Evolutionary conservation across 2,888 invertebrate species (phyloP).

Genomic region (Rhagonycha lutea): DNA sequence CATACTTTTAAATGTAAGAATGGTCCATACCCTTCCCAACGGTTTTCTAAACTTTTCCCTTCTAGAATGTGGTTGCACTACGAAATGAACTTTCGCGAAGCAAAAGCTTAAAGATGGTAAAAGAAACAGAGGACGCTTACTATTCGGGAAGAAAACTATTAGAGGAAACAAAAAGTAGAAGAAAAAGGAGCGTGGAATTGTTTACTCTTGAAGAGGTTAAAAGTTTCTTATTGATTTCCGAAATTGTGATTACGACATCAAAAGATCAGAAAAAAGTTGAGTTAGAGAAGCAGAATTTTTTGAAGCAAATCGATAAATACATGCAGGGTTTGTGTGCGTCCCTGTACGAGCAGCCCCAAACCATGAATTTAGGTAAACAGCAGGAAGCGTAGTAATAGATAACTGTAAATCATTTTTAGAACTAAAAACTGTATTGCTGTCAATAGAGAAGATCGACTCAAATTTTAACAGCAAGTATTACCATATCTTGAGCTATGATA

Average conservation of each 20-base stretch:
- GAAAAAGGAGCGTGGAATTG: constrained; percentile 4
- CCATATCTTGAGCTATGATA: constrained; percentile 8
- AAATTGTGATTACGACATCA: constrained; percentile 21
- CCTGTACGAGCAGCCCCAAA: constrained; percentile 13
- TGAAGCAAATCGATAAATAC: constrained; percentile 23
- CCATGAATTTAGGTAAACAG: constrained; percentile 17
- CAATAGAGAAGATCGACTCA: constrained; percentile 18
- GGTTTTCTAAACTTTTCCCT: not conserved
- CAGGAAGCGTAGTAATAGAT: not conserved
- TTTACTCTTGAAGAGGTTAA: constrained; percentile 22
- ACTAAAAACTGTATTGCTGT: constrained; percentile 16
- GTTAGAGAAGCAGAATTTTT: constrained; percentile 9
- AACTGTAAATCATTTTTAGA: constrained; percentile 1
- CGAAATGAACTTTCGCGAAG: constrained; percentile 12
- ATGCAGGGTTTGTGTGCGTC: constrained; percentile 10
- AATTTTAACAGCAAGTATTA: constrained; percentile 11
- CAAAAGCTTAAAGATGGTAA: not conserved
- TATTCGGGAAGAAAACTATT: not conserved
- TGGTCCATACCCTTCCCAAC: not conserved
- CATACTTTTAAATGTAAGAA: constrained; percentile 19
- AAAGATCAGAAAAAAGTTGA: constrained; percentile 8
- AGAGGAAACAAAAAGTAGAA: not conserved
- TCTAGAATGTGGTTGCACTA: constrained; percentile 15
- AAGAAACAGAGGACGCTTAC: not conserved
- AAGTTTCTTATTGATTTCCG: constrained; percentile 17